These are phyloP conservation scores for Heliconius ismenius DNA, from an alignment of 2,888 invertebrate genomes.

Conservation along the genomic window DNA sequence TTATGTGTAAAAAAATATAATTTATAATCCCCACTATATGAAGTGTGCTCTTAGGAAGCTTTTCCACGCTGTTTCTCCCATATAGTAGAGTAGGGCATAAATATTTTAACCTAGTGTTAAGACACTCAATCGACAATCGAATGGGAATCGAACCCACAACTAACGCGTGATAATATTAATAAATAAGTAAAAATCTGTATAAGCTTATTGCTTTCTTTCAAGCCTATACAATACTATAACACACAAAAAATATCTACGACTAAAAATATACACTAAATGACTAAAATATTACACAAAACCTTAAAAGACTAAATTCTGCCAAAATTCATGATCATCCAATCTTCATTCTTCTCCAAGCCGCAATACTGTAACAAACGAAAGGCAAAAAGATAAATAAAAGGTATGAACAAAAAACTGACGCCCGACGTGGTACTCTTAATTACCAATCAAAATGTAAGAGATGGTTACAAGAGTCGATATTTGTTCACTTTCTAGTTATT, in stretches of 20 bases:
- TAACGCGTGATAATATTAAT: too few species aligned
- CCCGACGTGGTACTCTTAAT: conserved; percentile 17
- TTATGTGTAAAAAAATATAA: background rate
- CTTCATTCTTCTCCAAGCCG: conserved; percentile 1
- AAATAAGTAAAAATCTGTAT: too few species aligned
- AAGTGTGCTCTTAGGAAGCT: background rate
- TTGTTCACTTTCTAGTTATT: background rate
- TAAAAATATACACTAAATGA: too few species aligned
- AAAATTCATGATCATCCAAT: background rate
- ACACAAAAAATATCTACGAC: too few species aligned
- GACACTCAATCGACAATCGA: background rate
- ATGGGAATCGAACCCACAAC: background rate
- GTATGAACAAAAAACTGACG: conserved; percentile 13
- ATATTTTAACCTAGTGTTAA: too few species aligned
- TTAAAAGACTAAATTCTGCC: background rate
- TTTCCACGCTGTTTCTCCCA: background rate
- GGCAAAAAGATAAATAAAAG: conserved; percentile 27
- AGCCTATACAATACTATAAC: too few species aligned
- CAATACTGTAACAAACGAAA: conserved; percentile 38
- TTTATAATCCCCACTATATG: background rate
- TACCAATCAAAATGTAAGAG: conserved; percentile 15
- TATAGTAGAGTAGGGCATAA: too few species aligned
- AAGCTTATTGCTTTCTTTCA: too few species aligned
- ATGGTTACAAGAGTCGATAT: background rate
- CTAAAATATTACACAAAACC: too few species aligned